Evolutionary conservation across 2,888 invertebrate genomes (phyloP), one percentile per base, ranked within the genome.

Genomic region (Maniola hyperantus): DNA sequence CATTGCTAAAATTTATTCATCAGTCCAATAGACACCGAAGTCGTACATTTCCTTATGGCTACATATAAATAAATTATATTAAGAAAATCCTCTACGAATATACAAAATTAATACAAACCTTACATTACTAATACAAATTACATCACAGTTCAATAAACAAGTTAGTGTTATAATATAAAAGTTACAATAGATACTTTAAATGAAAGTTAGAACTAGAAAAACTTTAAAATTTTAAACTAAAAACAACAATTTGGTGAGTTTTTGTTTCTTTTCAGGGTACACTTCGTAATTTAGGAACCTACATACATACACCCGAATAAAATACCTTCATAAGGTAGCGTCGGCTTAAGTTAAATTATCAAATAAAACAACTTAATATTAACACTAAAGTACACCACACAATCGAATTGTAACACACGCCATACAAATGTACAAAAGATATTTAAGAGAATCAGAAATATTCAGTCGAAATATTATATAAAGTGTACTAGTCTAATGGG

Each of bases 71-170:
- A 89, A 92, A 88, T 89, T 89, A 91, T 88, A 89, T 88, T 89
- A 89, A 81, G 84, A 88, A 87, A 89, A 87, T 81, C 81, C 81
- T 89, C 88, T 89, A 90, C 88, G 86, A 91, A 91, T 92, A 90
- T 92, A 92, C 92, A 92, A 91, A 92, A 91, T 88, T 86, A 91
- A 89, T 90, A 90, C 84, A 91, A 86, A 82, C 72, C 89, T 91
- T 91, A 91, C 78, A 72, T 80, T 89, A 89, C 88, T 91, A 92
- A 92, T 92, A 92, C 91, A 81, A 92, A 90, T 91, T 89, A 91
- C 92, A 92, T 92, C 92, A 92, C 92, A 92, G 92, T 92, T 92
- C 89, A 91, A 77, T 91, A 91, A 91, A 91, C 82, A 92, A 89
- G 88, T 89, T 89, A 89, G 84, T 84, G 76, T 79, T 82, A 80